These are phyloP conservation scores for Heterochromis multidens DNA, from an alignment of 2,113 vertebrate genomes.

Conservation along the genomic window DNA sequence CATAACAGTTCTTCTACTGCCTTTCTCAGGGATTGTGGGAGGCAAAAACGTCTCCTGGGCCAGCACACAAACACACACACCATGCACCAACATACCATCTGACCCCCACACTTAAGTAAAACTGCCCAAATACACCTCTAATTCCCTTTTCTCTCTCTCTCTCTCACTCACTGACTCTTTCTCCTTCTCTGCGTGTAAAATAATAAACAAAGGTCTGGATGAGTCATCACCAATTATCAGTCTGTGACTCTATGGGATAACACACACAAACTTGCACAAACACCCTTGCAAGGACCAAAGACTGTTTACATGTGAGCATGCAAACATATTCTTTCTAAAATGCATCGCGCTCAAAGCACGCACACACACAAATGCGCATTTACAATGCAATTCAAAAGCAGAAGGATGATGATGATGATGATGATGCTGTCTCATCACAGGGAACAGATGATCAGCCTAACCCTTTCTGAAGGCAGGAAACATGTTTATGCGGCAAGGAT, in stretches of 20 bases:
- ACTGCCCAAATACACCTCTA: background rate
- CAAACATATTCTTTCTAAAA: background rate
- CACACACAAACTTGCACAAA: background rate
- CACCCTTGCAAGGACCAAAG: background rate
- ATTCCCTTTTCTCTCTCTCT: background rate
- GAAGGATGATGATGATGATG: background rate
- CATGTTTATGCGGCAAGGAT: constrained; percentile 13
- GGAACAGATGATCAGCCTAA: constrained; percentile 18
- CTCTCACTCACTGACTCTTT: background rate
- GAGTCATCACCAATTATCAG: constrained; percentile 54
- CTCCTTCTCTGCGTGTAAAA: background rate
- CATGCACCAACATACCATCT: background rate
- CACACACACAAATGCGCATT: background rate
- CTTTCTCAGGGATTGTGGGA: background rate
- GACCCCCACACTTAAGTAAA: background rate
- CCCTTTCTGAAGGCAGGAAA: constrained; percentile 19
- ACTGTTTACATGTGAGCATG: background rate
- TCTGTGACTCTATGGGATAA: constrained; percentile 11
- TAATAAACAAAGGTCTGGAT: constrained; percentile 33
- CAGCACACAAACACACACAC: background rate
- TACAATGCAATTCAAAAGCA: background rate
- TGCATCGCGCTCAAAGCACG: background rate
- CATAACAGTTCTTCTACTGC: background rate
- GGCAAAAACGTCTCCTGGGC: background rate
- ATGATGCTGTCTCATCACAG: background rate